A percentile compares a stretch with the other conserved stretches of the same genome.
Conservation (phyloP, 2,797 vertebrate species). For the Pseudopleuronectes americanus region DNA sequence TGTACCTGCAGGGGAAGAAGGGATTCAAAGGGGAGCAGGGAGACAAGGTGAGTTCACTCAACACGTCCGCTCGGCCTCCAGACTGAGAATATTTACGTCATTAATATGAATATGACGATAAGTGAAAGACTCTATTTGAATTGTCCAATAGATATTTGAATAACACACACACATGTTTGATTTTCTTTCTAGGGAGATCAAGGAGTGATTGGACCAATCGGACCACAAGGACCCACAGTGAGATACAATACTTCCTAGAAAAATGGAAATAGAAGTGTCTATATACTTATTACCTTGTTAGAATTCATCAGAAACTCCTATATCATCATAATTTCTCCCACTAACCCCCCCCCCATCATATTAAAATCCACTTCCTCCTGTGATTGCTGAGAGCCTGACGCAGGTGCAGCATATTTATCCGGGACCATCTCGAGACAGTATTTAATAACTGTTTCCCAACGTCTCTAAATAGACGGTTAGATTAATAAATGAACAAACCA, state of each 20-base stretch:
- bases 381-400: constrained; percentile 42
- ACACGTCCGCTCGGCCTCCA: constrained; percentile 7
- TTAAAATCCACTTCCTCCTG: constrained; percentile 37
- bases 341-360: constrained; percentile 33
- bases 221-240: constrained; percentile 82
- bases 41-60: constrained; percentile 81
- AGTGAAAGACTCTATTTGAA: constrained; percentile 1
- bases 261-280: neutral
- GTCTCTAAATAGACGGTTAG: constrained; percentile 25
- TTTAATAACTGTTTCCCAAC: constrained; percentile 8
- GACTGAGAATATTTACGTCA: constrained; percentile 8
- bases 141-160: neutral
- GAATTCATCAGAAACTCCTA: neutral
- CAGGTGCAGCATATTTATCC: neutral
- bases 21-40: constrained; percentile 86
- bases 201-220: constrained; percentile 79
- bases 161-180: neutral
- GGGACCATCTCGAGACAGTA: neutral
- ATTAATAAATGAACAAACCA: constrained; percentile 32
- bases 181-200: constrained; percentile 77
- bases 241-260: constrained; percentile 44
- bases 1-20: constrained; percentile 86
- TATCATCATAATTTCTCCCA: constrained; percentile 1
- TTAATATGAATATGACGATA: neutral
- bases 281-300: neutral